Conservation (phyloP, 2,888 invertebrate species). For the Trachelus troglodyta region DNA sequence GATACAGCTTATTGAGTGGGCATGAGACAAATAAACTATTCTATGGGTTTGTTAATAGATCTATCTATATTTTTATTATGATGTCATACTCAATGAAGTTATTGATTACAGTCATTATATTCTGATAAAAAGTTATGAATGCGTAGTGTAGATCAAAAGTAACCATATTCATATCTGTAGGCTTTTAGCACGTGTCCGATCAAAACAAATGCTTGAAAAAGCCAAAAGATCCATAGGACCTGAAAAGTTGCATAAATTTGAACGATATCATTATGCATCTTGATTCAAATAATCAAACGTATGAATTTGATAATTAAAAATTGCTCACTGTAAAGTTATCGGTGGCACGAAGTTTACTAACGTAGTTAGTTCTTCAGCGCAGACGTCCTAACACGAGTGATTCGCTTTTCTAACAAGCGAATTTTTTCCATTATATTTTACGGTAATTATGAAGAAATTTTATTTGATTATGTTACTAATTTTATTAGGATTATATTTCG, state of each 20-base stretch:
- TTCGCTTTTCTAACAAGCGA: conserved; percentile 15
- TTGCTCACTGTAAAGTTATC: background rate
- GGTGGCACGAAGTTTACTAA: conserved; percentile 24
- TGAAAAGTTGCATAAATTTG: background rate
- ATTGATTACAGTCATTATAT: background rate
- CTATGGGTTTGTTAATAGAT: conserved; percentile 5
- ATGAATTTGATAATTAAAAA: background rate
- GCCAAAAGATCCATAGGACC: background rate
- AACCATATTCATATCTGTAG: background rate
- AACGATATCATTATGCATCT: background rate
- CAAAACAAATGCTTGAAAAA: conserved; percentile 6
- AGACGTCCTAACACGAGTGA: conserved; percentile 30
- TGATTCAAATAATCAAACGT: background rate
- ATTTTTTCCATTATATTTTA: conserved; percentile 23
- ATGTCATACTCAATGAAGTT: background rate
- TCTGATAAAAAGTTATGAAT: background rate
- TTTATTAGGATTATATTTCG: background rate
- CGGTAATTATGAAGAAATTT: conserved; percentile 29
- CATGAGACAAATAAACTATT: background rate
- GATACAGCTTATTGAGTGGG: background rate
- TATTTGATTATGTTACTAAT: background rate
- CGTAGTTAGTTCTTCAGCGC: conserved; percentile 30
- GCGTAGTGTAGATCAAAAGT: background rate
- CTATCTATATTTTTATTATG: conserved; percentile 3
- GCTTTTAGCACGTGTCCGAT: background rate